Percentiles rank a stretch among this genome's conserved stretches.
Evolutionary conservation across 2,113 vertebrate genomes (phyloP).

Genomic region (Glareola pratincola): DNA sequence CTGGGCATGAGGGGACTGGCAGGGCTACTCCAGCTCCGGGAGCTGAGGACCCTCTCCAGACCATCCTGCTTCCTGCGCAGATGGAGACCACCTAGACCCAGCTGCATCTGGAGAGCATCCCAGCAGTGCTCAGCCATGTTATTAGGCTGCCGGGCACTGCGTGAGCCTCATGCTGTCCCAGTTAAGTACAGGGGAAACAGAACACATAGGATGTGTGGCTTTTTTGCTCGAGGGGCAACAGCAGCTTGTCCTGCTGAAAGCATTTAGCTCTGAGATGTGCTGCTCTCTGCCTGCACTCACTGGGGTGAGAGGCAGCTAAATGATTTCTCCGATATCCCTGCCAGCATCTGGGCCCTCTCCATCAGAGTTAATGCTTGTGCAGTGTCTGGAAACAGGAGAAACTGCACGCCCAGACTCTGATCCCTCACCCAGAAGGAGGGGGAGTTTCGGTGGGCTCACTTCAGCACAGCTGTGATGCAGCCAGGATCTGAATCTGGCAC

Average conservation of each 20-base stretch:
- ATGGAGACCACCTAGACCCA: background rate
- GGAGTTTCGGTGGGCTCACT: background rate
- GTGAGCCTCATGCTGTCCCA: fast-evolving
- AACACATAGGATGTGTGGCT: fast-evolving
- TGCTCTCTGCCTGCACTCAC: background rate
- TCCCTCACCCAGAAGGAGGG: background rate
- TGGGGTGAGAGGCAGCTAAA: background rate
- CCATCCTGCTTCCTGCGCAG: background rate
- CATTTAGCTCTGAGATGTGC: background rate
- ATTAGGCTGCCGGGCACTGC: background rate
- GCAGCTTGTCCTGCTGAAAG: background rate
- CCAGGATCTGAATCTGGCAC: background rate
- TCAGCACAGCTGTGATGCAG: background rate
- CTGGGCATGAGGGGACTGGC: background rate
- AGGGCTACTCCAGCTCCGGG: background rate
- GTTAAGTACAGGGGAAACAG: background rate
- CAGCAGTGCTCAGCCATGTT: fast-evolving
- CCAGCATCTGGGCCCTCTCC: background rate
- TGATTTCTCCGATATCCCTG: background rate
- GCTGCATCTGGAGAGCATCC: background rate
- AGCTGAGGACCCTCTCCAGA: background rate
- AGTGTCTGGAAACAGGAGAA: background rate
- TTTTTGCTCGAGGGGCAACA: background rate
- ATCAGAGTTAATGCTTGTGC: background rate
- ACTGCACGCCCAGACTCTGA: background rate